Percentiles rank a stretch among this genome's conserved stretches.
Evolutionary conservation across 2,113 vertebrate genomes (phyloP).

Genomic region (Myotis yumanensis): DNA sequence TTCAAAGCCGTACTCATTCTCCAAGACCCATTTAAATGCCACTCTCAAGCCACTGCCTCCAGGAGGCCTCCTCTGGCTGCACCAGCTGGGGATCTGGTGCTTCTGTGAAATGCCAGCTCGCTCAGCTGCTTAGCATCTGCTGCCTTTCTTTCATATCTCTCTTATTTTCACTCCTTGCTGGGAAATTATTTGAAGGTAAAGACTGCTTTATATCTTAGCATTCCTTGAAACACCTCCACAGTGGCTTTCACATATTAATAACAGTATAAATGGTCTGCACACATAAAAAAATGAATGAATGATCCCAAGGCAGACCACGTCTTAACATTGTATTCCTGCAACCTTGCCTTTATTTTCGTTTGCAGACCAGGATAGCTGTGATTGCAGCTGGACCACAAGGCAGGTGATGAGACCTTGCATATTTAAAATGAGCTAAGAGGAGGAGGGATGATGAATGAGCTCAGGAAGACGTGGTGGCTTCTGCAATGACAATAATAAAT

Average conservation of each 20-base stretch:
- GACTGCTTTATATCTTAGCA: background rate
- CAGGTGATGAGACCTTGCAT: slow-evolving; percentile 23
- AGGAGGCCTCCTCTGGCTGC: background rate
- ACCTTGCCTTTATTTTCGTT: background rate
- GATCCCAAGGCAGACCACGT: background rate
- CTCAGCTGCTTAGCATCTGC: background rate
- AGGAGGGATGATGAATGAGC: slow-evolving; percentile 51
- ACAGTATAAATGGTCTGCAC: background rate
- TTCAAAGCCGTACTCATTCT: background rate
- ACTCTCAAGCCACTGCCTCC: background rate
- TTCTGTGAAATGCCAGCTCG: background rate
- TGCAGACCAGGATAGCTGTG: background rate
- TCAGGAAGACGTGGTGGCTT: slow-evolving; percentile 42
- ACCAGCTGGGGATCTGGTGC: background rate
- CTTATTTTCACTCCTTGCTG: background rate
- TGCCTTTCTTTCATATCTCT: background rate
- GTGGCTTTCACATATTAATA: background rate
- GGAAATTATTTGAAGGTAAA: background rate
- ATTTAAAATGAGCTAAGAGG: slow-evolving; percentile 44
- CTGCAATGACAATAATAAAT: slow-evolving; percentile 32
- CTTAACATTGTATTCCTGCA: background rate
- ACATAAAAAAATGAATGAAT: background rate
- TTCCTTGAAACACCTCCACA: background rate
- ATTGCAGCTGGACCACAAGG: background rate
- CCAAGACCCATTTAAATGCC: background rate